Percentiles rank a stretch among this genome's conserved stretches.
Evolutionary conservation across 2,888 invertebrate genomes (phyloP).

Genomic region (Protonemura montana): DNA sequence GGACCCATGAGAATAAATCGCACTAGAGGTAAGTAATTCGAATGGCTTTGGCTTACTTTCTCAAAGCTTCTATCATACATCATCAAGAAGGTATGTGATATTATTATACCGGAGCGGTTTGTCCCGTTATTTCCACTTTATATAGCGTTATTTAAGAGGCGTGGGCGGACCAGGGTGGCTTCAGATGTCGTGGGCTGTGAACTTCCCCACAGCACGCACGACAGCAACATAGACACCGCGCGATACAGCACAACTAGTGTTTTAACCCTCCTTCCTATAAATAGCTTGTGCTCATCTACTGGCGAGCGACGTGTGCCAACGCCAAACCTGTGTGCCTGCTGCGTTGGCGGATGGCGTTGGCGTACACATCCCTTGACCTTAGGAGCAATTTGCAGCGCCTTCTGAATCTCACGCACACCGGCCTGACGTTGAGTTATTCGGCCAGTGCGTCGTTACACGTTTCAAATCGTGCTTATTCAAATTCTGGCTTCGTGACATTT

Average conservation of each 20-base stretch:
- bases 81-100: neutral
- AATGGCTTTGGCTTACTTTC: neutral
- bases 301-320: no score
- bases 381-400: neutral
- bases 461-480: neutral
- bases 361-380: neutral
- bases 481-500: neutral
- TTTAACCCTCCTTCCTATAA: no score
- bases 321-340: neutral
- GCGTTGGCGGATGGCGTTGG: neutral
- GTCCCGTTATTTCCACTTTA: constrained; percentile 20
- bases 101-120: neutral
- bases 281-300: no score
- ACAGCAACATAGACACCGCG: no score
- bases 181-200: no score
- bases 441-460: neutral
- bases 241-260: no score
- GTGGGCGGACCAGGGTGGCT: no score
- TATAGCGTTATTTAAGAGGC: neutral
- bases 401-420: neutral
- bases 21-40: neutral
- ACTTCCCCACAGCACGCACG: no score
- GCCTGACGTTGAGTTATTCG: neutral
- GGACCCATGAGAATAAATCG: neutral
- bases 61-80: neutral